Evolutionary conservation across 2,797 vertebrate genomes (phyloP).

Genomic region (Sparus aurata): DNA sequence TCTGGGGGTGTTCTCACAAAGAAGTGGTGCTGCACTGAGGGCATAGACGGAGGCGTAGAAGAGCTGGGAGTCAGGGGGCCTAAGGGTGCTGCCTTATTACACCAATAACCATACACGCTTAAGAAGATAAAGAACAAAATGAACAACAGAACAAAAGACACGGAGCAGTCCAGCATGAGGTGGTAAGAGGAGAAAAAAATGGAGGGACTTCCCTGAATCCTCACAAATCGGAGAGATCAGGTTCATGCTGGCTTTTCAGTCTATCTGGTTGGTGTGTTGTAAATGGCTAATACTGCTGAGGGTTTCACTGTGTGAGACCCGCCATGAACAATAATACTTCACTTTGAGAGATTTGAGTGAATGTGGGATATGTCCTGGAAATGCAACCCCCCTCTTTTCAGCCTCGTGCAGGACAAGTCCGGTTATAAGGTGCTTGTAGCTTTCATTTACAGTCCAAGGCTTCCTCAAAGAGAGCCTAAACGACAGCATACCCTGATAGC

Average conservation of each 20-base stretch:
- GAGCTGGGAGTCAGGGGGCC: slow-evolving; percentile 74
- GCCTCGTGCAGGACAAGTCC: slow-evolving; percentile 80
- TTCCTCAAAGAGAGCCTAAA: slow-evolving; percentile 71
- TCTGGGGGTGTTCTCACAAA: slow-evolving; percentile 85
- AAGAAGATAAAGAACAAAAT: slow-evolving; percentile 77
- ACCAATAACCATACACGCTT: slow-evolving; percentile 78
- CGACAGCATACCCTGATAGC: slow-evolving; percentile 84
- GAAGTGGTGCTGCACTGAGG: slow-evolving; percentile 80
- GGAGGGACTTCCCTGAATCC: slow-evolving; percentile 67
- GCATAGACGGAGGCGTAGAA: slow-evolving; percentile 73
- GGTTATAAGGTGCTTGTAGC: slow-evolving; percentile 86
- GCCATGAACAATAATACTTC: slow-evolving; percentile 75
- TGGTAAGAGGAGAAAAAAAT: slow-evolving; percentile 65
- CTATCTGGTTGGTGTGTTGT: slow-evolving; percentile 60
- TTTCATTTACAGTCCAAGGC: slow-evolving; percentile 83
- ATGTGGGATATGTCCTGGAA: slow-evolving; percentile 71
- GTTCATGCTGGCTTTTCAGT: slow-evolving; percentile 61
- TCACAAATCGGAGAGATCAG: slow-evolving; percentile 60
- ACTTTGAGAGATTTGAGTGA: slow-evolving; percentile 78
- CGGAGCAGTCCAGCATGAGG: slow-evolving; percentile 78
- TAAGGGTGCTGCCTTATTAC: slow-evolving; percentile 73
- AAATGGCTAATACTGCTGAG: slow-evolving; percentile 85
- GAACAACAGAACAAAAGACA: slow-evolving; percentile 79
- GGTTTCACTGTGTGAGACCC: slow-evolving; percentile 63
- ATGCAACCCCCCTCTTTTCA: slow-evolving; percentile 67